These are phyloP conservation scores for Spea hammondii DNA, from an alignment of 2,797 vertebrate genomes.

Conservation along the genomic window DNA sequence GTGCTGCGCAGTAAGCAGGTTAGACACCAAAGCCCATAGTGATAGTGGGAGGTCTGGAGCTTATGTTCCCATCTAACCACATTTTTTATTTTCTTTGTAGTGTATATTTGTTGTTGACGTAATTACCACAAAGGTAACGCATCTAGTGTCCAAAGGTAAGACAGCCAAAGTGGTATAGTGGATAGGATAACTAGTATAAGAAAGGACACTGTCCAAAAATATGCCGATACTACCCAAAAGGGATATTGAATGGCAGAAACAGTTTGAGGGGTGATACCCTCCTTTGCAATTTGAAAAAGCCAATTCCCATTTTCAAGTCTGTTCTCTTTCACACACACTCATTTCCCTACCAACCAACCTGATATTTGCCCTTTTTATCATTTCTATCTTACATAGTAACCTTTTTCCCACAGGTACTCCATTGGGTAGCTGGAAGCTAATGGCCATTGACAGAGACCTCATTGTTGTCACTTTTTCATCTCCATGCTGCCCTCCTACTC, in stretches of 20 bases:
- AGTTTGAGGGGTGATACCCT: too few species aligned
- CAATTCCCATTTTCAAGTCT: too few species aligned
- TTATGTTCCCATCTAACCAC: not conserved
- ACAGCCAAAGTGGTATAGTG: not conserved
- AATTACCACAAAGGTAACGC: conserved; percentile 61
- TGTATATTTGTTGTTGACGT: conserved; percentile 76
- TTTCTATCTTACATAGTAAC: not conserved
- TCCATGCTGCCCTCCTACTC: conserved; percentile 80
- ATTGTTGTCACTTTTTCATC: conserved; percentile 88
- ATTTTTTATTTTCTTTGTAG: conserved; percentile 57
- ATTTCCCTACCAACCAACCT: too few species aligned
- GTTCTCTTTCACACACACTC: too few species aligned
- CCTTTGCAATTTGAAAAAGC: too few species aligned
- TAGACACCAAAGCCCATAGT: not conserved
- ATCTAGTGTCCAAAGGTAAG: conserved; percentile 68
- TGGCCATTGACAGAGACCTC: conserved; percentile 82
- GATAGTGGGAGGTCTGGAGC: not conserved
- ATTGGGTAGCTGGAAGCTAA: conserved; percentile 82
- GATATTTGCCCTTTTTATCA: too few species aligned
- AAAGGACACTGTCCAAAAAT: too few species aligned
- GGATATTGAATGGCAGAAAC: too few species aligned
- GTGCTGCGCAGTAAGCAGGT: conserved; percentile 88
- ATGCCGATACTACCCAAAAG: too few species aligned
- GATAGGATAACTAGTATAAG: too few species aligned
- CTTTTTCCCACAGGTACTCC: conserved; percentile 54